Evolutionary conservation across 2,888 invertebrate genomes (phyloP).

Genomic region (Flexamia atlantica): DNA sequence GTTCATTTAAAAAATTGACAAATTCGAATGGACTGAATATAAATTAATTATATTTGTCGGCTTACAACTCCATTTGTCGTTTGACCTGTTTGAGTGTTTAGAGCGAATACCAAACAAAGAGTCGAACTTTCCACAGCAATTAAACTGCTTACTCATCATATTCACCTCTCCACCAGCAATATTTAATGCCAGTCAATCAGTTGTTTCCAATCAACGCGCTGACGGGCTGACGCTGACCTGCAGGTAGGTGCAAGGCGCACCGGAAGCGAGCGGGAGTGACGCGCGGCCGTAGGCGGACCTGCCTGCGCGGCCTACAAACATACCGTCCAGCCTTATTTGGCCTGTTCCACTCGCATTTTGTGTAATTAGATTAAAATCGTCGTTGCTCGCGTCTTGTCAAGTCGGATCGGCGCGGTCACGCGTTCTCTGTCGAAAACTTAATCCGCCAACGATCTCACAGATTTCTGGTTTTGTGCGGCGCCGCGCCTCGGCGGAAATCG

Average conservation of each 20-base stretch:
- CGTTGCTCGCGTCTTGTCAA: slow-evolving; percentile 5
- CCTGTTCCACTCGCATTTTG: background rate
- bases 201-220: background rate
- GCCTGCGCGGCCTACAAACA: background rate
- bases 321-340: slow-evolving; percentile 7
- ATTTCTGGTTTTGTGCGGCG: slow-evolving; percentile 9
- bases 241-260: background rate
- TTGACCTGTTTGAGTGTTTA: too few species aligned
- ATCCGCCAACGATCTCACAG: slow-evolving; percentile 23
- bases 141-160: too few species aligned
- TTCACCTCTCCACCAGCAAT: too few species aligned
- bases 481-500: background rate
- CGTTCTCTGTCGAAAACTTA: background rate
- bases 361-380: slow-evolving; percentile 19
- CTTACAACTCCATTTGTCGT: too few species aligned
- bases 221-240: too few species aligned
- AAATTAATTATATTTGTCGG: too few species aligned
- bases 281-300: background rate
- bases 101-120: too few species aligned
- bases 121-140: too few species aligned
- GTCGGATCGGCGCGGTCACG: background rate
- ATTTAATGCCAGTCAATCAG: background rate
- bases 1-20: too few species aligned
- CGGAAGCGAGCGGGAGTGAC: background rate
- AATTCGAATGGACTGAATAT: too few species aligned